Base-by-base conservation (phyloP, 23 tunicate species). In the Ascidia mentula region DNA sequence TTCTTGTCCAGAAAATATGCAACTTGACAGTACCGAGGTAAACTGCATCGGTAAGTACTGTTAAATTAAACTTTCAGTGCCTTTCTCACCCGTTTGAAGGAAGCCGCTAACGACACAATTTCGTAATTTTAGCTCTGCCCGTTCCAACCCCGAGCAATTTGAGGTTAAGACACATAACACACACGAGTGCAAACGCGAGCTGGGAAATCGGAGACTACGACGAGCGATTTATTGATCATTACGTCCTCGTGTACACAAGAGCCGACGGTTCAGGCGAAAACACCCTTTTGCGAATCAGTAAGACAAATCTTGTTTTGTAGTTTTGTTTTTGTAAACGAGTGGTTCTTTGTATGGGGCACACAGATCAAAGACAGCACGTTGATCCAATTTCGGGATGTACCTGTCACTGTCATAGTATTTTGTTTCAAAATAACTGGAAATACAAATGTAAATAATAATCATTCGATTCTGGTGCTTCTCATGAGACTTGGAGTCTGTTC, bases 211-310 rank as follows among this genome's bases (percentile, higher is more conserved):
- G 32, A 18, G 40, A 40, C 17, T 53, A 69, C 0, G 30, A 69
- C 60, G 77, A 30, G 4, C 45, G 38, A 30, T 60, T 45, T 20
- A 59, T 83, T 33, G 70, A 45, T 20, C 73, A 78, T 34, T 87
- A 61, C 36, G 15, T 69, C 35, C 34, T 83, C 6, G 75, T 37
- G 30, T 89, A 89, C 78, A 38, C 34, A 4, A 33, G 80, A 53
- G 37, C 86, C 0, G 87, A 77, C 70, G 92, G 86, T 28, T 1
- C 72, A 32, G 83, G 89, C 69, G 22, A 70, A 45, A 69, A 24
- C 70, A 77, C 65, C 24, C 65, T 53, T 53, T 53, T 53, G 65
- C 65, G 24, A 9, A 35, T 71, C 75, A 71, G 75, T 71, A 71
- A 71, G 65, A 26, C 2, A 53, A 53, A 3, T 5, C 12, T 9